A percentile compares a stretch with the other conserved stretches of the same genome.
Conservation (phyloP, 1,140 invertebrate species). For the Lordiphosa clarofinis region DNA sequence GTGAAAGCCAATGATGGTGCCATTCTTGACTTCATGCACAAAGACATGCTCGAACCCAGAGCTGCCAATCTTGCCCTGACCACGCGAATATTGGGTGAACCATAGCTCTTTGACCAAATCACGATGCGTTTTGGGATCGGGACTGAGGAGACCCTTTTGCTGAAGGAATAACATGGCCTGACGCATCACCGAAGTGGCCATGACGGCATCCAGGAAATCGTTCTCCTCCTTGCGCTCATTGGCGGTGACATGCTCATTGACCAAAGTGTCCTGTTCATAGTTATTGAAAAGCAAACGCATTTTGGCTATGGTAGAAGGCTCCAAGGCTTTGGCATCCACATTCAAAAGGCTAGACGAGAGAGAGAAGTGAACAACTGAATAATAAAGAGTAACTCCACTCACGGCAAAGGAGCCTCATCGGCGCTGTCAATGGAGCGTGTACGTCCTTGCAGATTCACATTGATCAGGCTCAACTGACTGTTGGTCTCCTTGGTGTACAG, state of each 20-base stretch:
- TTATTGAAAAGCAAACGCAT: conserved; percentile 87
- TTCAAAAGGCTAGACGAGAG: conserved; percentile 31
- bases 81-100: conserved; percentile 89
- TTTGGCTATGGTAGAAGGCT: conserved; percentile 83
- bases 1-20: conserved; percentile 90
- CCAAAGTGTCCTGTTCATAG: conserved; percentile 86
- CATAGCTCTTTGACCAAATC: conserved; percentile 87
- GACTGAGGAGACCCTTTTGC: conserved; percentile 84
- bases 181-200: conserved; percentile 87
- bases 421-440: conserved; percentile 84
- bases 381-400: conserved; percentile 68
- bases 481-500: no score
- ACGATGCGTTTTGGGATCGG: conserved; percentile 85
- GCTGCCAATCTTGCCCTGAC: conserved; percentile 87
- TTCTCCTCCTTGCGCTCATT: no score
- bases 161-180: conserved; percentile 87
- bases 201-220: conserved; percentile 86
- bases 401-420: conserved; percentile 88
- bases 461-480: conserved; percentile 83
- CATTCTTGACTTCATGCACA: conserved; percentile 89
- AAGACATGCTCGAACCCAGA: conserved; percentile 94
- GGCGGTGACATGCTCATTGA: conserved; percentile 89
- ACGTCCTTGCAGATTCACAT: conserved; percentile 86
- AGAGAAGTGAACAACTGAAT: no score
- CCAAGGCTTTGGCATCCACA: conserved; percentile 57